phyloP scores from a whole-genome alignment of 35 echinoderm and acorn worm genomes.

The Chiridota heheva region DNA sequence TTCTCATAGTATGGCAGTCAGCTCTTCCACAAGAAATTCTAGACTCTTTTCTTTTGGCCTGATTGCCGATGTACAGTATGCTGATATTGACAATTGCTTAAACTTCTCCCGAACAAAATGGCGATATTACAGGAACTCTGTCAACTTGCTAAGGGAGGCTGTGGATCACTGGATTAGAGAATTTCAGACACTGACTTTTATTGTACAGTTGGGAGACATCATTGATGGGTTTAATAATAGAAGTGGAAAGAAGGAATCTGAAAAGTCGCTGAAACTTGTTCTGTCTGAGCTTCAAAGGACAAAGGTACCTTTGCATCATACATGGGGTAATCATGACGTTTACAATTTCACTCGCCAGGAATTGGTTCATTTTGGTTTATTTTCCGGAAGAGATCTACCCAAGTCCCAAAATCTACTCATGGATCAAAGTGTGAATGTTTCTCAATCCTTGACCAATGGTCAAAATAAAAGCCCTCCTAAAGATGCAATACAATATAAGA shows the following conservation, averaged over 20 bases:
- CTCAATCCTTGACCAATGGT: too few species aligned
- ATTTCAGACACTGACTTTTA: conserved; percentile 18
- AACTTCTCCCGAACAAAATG: conserved; percentile 41
- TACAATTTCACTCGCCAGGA: conserved; percentile 78
- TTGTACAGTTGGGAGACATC: conserved; percentile 81
- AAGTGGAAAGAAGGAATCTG: conserved; percentile 42
- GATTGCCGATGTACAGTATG: conserved; percentile 92
- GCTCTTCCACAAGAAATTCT: too few species aligned
- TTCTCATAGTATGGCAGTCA: too few species aligned
- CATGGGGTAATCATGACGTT: conserved; percentile 85
- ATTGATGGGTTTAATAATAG: conserved; percentile 75
- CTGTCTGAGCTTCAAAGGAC: conserved; percentile 56
- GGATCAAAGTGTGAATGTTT: too few species aligned
- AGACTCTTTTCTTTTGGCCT: conserved; percentile 91
- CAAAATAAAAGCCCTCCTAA: too few species aligned
- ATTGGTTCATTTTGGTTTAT: conserved; percentile 40
- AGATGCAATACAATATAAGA: not conserved
- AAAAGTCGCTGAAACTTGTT: not conserved
- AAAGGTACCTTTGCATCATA: conserved; percentile 56
- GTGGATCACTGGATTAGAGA: conserved; percentile 60
- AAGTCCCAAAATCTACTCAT: too few species aligned
- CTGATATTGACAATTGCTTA: conserved; percentile 54
- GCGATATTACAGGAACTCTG: conserved; percentile 77
- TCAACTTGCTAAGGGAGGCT: conserved; percentile 44
- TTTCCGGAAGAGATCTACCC: too few species aligned